A percentile compares a stretch with the other conserved stretches of the same genome.
Evolutionary conservation across 2,113 vertebrate species (phyloP).

Genomic region (Phaethon lepturus): DNA sequence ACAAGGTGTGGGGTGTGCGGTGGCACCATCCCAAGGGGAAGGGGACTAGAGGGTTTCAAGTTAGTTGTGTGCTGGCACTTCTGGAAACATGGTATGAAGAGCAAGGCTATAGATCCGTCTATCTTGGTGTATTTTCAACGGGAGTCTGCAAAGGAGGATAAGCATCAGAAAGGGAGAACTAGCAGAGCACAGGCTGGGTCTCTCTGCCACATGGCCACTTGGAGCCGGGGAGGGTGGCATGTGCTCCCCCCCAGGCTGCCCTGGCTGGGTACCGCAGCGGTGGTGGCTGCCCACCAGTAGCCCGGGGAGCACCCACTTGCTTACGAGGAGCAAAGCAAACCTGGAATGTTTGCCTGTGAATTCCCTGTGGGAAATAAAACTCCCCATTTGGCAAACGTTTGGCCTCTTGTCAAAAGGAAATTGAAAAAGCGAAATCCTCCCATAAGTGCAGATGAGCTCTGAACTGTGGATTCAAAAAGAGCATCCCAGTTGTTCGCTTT

Average conservation of each 20-base stretch:
- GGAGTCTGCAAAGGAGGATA: accelerated
- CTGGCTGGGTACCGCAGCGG: background rate
- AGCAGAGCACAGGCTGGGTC: background rate
- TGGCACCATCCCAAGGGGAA: background rate
- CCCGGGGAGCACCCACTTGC: accelerated
- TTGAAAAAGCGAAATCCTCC: background rate
- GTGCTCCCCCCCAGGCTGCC: background rate
- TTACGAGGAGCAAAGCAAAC: background rate
- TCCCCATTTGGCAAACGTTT: background rate
- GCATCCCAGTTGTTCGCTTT: background rate
- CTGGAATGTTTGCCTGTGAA: background rate
- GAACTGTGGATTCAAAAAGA: background rate
- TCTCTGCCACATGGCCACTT: background rate
- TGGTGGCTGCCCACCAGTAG: background rate
- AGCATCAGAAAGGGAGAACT: background rate
- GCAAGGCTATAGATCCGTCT: accelerated
- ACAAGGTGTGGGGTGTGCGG: background rate
- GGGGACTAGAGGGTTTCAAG: background rate
- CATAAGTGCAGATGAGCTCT: background rate
- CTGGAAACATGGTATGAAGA: accelerated
- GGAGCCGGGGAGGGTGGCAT: background rate
- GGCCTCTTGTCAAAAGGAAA: background rate
- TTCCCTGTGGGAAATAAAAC: background rate
- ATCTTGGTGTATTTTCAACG: accelerated
- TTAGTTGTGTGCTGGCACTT: background rate